These are phyloP conservation scores for Tinea pellionella DNA, from an alignment of 2,888 invertebrate species.

Conservation along the genomic window DNA sequence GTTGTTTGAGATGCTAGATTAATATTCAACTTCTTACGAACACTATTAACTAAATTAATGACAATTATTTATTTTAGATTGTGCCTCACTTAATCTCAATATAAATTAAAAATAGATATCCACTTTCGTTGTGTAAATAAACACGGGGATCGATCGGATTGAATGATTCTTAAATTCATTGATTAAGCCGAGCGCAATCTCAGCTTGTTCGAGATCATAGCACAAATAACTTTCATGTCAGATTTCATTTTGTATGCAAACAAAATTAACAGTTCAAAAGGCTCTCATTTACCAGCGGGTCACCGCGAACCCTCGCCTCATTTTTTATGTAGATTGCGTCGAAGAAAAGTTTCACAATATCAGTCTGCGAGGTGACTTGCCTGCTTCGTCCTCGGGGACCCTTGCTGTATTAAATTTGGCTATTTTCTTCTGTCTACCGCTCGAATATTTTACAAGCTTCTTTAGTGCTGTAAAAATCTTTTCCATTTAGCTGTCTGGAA, in stretches of 20 bases:
- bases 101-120: neutral
- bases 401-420: slow-evolving; percentile 48
- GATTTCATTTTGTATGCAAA: slow-evolving; percentile 61
- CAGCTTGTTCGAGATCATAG: neutral
- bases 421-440: slow-evolving; percentile 37
- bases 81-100: neutral
- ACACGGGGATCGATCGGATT: neutral
- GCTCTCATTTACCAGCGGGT: slow-evolving; percentile 63
- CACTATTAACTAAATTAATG: neutral
- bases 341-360: slow-evolving; percentile 66
- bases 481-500: slow-evolving; percentile 8
- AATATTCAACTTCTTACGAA: neutral
- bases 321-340: slow-evolving; percentile 66
- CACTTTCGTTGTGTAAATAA: neutral
- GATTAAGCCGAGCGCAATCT: slow-evolving; percentile 10
- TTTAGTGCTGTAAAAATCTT: slow-evolving; percentile 23
- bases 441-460: slow-evolving; percentile 39
- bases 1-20: neutral
- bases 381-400: slow-evolving; percentile 39
- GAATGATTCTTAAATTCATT: neutral
- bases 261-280: slow-evolving; percentile 66
- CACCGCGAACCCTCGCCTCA: slow-evolving; percentile 57
- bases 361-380: slow-evolving; percentile 44
- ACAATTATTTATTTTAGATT: neutral
- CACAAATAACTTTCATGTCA: slow-evolving; percentile 53